Base-by-base conservation (phyloP, 92 coral and sea anemone genomes). In the Zoanthus sansibaricus region DNA sequence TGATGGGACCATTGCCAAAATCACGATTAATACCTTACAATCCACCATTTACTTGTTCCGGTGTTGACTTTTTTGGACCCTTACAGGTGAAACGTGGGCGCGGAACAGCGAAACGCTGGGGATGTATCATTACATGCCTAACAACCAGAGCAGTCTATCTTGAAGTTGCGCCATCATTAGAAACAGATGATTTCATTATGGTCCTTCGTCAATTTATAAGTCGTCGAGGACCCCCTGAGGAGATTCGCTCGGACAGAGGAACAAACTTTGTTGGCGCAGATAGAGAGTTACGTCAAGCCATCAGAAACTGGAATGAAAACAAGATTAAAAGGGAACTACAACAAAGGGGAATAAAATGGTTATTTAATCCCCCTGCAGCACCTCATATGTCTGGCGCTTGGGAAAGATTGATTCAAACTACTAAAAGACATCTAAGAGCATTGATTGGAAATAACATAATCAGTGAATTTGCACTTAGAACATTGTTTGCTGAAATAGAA, bases 231-330 rank as follows among this genome's bases (percentile, higher is more conserved):
- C 42, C 42, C 42, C 42, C 42, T 37, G 42, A 37, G 42, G 42
- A 92, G 58, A 86, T 89, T 51, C 76, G 91, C 82, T 90, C 93
- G 2, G 93, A 92, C 58, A 71, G 89, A 58, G 91, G 93, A 2
- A 92, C 91, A 9, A 92, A 92, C 68, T 92, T 92, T 75, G 88
- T 92, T n/a, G 95, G 95, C 15, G 91, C 89, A 5, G 75, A 87
- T 71, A 78, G 85, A 37, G 94, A 89, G 71, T 48, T 92, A 51
- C 85, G 82, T 14, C 90, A 92, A 69, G 86, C 91, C 54, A 71
- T 88, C 45, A 55, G 42, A 37, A 37, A 37, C 42, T 37, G 42
- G 42, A 37, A 37, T 37, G 42, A 37, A 37, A 37, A 37, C 68
- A 71, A 31, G 74, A 83, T 92, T 77, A 86, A 77, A 70, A 67